Base-by-base conservation (phyloP, 2,888 invertebrate species). In the Leucoma salicis region DNA sequence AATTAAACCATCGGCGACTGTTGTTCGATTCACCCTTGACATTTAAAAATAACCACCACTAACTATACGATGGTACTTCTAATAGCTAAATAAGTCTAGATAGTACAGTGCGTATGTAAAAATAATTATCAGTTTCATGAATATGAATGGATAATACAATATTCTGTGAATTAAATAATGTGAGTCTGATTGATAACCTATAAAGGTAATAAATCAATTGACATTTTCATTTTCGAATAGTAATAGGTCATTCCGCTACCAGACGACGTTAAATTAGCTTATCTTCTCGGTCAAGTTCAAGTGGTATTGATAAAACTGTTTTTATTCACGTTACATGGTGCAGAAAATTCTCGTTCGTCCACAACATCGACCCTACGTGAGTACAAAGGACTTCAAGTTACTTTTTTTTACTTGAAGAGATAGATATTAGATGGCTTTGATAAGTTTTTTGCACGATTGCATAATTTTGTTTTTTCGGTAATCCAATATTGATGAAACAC, bases 331-430 rank as follows among this genome's bases (percentile, higher is more conserved):
- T 77, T 81, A 64, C 77, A 82, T 82, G 82, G 76, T 74, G 83
- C 84, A 83, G 88, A 67, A 73, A 69, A 59, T 87, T 74, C 70
- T 89, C 89, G 66, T 89, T 87, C 83, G 87, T 82, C 72, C 87
- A 87, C 82, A 87, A 88, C 81, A 65, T 86, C 74, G 84, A 85
- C 61, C 83, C 86, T 42, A 67, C 76, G 88, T 89, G 77, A 89
- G 88, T 89, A 85, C 59, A 51, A 39, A 42, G 49, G 45, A 16
- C 16, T 46, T 53, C 44, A 40, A 55, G 44, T 42, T 33, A 13
- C 24, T 3, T 36, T 40, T 13, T 39, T 27, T 27, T 13, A 7
- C 13, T 29, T 29, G 12, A 8, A 29, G 1, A 13, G 12, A 29
- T 13, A 13, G 5, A 25, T 25, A n/a, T 11, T 27, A 27, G 27